Evolutionary conservation across 2,797 vertebrate species (phyloP).

Genomic region (Melanotaenia nigrans): DNA sequence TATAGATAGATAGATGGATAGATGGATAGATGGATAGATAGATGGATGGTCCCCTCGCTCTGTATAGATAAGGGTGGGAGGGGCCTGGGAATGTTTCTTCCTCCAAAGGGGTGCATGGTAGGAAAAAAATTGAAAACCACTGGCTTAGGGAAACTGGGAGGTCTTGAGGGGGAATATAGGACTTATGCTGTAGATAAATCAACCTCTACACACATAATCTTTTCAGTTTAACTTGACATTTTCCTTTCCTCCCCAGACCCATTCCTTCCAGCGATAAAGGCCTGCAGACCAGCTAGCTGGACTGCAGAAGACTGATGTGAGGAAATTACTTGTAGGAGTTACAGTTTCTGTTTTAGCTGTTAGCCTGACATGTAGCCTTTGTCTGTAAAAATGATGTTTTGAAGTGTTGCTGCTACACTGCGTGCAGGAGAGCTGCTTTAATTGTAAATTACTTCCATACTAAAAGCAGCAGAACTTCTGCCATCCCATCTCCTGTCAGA

Average conservation of each 20-base stretch:
- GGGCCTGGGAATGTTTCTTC: too few species aligned
- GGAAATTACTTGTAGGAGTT: conserved; percentile 26
- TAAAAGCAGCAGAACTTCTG: background rate
- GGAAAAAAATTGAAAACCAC: too few species aligned
- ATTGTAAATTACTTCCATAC: too few species aligned
- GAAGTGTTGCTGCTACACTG: background rate
- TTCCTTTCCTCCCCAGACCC: conserved; percentile 49
- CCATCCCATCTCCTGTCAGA: background rate
- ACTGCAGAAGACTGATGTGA: conserved; percentile 49
- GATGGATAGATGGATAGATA: too few species aligned
- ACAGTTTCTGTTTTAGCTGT: conserved; percentile 18
- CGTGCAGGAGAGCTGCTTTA: background rate
- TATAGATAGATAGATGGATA: too few species aligned
- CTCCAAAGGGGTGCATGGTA: too few species aligned
- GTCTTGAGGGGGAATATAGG: conserved; percentile 53
- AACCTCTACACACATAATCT: conserved; percentile 17
- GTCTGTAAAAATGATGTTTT: conserved; percentile 13
- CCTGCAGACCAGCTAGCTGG: conserved; percentile 1
- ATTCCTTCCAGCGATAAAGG: conserved; percentile 40
- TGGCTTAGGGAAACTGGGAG: conserved; percentile 52
- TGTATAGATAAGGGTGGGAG: too few species aligned
- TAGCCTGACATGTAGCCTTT: conserved; percentile 16
- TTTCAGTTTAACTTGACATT: conserved; percentile 54
- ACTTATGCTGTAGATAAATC: conserved; percentile 38
- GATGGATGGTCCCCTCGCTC: too few species aligned